Base-by-base conservation (phyloP, 2,888 invertebrate genomes). In the Cactoblastis cactorum region DNA sequence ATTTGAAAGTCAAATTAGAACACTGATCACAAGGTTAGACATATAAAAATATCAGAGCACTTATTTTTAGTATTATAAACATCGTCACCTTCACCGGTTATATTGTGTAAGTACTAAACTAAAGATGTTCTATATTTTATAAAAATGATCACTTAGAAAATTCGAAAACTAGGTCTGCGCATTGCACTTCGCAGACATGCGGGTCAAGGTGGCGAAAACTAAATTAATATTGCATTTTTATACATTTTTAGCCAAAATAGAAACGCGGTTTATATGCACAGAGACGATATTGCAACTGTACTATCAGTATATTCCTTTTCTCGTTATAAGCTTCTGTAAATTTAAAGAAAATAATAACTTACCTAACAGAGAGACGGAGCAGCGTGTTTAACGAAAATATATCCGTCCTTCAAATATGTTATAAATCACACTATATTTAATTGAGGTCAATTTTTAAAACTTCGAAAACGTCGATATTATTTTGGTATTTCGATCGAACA, bases 131-230 rank as follows among this genome's bases (percentile, higher is more conserved):
- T 22, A 19, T 22, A 14, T 15, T 37, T 15, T 15, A 28, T 51
- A 56, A 12, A 46, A 51, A 11, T 15, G 17, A 58, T 54, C 52
- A 52, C 56, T 54, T 47, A 50, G 54, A 49, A 59, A 65, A 65
- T 46, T 57, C 49, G 53, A 55, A 61, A 71, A 67, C 67, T 71
- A 63, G 71, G 64, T 73, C 68, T 76, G 71, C 73, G 70, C 72
- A 71, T 37, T 37, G 67, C 61, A 65, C 59, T 61, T 46, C 57
- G 68, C 71, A 77, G 71, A 68, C 56, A 59, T 69, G 62, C 71
- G 77, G 84, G 83, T 83, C 84, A 83, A 83, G 82, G 81, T 63
- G 58, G 57, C 55, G 28, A 59, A 68, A 65, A 59, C 71, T 69
- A 74, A 79, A 79, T 82, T 77, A 66, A 65, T 62, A 19, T n/a